phyloP scores from a whole-genome alignment of 1,140 invertebrate species.

The Sycophaga agraensis region DNA sequence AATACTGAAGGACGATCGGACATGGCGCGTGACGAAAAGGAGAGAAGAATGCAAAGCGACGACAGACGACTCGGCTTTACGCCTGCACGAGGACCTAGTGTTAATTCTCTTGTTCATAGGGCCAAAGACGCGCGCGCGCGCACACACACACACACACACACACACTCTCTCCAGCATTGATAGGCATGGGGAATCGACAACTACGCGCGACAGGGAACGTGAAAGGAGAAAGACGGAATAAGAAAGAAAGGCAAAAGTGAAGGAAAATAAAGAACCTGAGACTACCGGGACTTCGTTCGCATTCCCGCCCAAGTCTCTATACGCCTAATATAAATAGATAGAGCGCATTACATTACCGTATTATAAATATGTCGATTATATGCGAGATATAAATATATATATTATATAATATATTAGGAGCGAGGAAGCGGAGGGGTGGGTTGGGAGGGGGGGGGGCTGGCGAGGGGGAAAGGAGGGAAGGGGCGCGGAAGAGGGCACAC shows the following conservation, averaged over 20 bases:
- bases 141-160: too few species aligned
- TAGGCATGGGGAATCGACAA: not conserved
- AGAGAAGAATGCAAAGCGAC: not conserved
- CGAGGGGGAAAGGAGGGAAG: not conserved
- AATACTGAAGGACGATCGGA: too few species aligned
- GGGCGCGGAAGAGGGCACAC: not conserved
- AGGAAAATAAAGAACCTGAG: constrained; percentile 25
- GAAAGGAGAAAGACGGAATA: constrained; percentile 10
- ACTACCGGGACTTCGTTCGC: constrained; percentile 30
- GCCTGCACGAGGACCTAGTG: not conserved
- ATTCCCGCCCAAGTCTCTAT: constrained; percentile 29
- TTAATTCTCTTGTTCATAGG: too few species aligned
- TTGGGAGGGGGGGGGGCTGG: not conserved
- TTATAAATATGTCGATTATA: constrained; percentile 25
- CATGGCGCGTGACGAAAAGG: too few species aligned
- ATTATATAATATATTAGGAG: constrained; percentile 31
- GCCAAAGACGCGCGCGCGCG: too few species aligned
- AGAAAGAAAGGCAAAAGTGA: not conserved
- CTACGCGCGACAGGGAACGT: constrained; percentile 19
- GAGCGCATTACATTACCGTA: constrained; percentile 29
- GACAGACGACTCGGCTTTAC: not conserved
- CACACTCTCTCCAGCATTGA: too few species aligned
- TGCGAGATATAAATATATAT: constrained; percentile 31
- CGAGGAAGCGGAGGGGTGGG: not conserved
- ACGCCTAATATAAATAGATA: constrained; percentile 35